phyloP scores from a whole-genome alignment of 2,113 vertebrate genomes.

The Leucopsar rothschildi region DNA sequence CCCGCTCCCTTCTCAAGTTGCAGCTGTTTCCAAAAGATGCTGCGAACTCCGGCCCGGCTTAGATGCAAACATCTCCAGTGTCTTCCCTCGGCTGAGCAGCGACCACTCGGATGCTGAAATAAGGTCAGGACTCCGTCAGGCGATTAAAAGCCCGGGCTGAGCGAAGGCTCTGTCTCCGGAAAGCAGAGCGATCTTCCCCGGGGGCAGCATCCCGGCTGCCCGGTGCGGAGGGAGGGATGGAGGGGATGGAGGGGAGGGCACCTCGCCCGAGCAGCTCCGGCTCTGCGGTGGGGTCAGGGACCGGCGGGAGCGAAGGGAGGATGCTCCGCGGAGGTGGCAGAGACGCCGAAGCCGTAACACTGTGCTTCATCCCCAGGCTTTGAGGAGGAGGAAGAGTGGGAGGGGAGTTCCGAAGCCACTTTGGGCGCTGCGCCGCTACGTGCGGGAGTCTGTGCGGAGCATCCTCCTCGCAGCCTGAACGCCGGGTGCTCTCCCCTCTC shows the following conservation, averaged over 20 bases:
- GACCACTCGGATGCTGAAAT: not conserved
- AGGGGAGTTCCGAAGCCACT: conserved; percentile 28
- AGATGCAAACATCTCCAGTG: not conserved
- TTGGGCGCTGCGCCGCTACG: not conserved
- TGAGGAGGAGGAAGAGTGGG: not conserved
- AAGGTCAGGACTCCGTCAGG: not conserved
- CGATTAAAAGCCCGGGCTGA: not conserved
- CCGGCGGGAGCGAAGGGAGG: not conserved
- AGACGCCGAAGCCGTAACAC: not conserved
- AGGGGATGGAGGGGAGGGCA: not conserved
- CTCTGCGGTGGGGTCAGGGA: not conserved
- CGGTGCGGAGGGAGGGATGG: not conserved
- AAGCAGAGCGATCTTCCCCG: not conserved
- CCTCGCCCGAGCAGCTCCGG: not conserved
- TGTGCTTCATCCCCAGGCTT: not conserved
- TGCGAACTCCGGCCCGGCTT: not conserved
- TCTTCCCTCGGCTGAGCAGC: not conserved
- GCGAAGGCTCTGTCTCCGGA: not conserved
- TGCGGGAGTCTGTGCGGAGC: not conserved
- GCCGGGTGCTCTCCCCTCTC: not conserved
- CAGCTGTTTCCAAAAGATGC: not conserved
- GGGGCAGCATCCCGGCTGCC: not conserved
- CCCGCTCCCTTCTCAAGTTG: not conserved
- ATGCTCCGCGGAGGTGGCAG: not conserved
- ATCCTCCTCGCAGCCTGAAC: not conserved